These are phyloP conservation scores for Crotophaga sulcirostris DNA, from an alignment of 2,113 vertebrate species.

Conservation along the genomic window DNA sequence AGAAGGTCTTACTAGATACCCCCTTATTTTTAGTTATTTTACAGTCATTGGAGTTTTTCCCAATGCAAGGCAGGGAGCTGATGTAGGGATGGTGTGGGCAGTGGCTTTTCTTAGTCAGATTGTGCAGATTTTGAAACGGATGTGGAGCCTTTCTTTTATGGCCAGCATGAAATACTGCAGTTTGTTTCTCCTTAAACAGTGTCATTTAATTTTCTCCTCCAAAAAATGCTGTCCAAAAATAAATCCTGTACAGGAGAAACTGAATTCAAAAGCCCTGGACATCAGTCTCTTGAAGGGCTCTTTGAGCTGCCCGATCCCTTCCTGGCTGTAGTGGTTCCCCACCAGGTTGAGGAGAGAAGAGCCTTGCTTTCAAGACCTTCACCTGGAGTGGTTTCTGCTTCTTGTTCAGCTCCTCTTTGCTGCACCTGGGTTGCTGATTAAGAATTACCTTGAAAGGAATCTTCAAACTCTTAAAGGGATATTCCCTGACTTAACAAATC, in stretches of 20 bases:
- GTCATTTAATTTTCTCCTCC: background rate
- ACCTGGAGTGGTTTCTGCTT: background rate
- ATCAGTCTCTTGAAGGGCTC: background rate
- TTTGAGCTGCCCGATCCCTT: rapidly evolving
- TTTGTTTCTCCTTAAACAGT: background rate
- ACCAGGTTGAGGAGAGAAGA: rapidly evolving
- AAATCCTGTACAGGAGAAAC: background rate
- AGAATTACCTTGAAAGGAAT: slow-evolving; percentile 30
- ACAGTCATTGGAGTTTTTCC: background rate
- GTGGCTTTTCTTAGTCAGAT: rapidly evolving
- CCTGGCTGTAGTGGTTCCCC: background rate
- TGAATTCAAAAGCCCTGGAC: background rate
- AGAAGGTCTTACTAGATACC: background rate
- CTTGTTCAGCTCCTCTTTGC: background rate
- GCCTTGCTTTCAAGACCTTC: background rate
- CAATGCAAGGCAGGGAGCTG: background rate
- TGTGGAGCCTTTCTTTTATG: background rate
- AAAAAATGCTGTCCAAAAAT: background rate
- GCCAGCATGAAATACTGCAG: background rate
- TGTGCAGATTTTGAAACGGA: background rate
- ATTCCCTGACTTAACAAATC: slow-evolving; percentile 68
- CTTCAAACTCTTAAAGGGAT: slow-evolving; percentile 21
- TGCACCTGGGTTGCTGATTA: slow-evolving; percentile 51
- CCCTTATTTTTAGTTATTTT: background rate
- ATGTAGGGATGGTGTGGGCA: background rate